phyloP scores from a whole-genome alignment of 2,113 vertebrate species.

The Acrocephalus kingi region DNA sequence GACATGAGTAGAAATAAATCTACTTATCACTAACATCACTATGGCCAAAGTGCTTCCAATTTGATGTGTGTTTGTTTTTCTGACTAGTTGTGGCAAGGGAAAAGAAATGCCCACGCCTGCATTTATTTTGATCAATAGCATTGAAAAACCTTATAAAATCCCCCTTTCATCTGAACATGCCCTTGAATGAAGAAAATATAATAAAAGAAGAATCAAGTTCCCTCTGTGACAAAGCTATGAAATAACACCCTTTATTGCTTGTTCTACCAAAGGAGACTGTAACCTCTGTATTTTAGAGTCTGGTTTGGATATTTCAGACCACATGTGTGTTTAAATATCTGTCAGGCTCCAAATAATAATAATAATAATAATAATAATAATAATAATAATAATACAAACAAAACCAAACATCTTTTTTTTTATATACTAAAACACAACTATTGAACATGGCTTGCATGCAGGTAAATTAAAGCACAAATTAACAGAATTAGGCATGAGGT shows the following conservation, averaged over 20 bases:
- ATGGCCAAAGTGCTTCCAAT: not conserved
- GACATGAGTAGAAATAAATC: not conserved
- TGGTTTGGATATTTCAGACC: not conserved
- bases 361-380: accelerated
- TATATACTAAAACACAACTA: not conserved
- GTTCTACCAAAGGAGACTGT: not conserved
- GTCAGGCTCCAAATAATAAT: not conserved
- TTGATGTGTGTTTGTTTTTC: not conserved
- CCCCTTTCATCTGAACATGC: not conserved
- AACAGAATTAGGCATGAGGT: not conserved
- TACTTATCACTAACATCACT: not conserved
- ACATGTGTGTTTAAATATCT: not conserved
- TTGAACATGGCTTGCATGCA: not conserved
- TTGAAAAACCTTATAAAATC: not conserved
- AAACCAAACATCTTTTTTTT: not conserved
- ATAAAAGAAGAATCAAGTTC: not conserved
- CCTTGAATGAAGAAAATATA: constrained; percentile 1
- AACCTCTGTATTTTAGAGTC: not conserved
- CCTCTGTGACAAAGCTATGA: not conserved
- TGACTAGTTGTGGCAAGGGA: not conserved
- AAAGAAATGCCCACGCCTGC: not conserved
- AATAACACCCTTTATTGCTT: not conserved
- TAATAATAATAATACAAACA: not conserved
- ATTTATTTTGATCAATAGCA: constrained; percentile 18
- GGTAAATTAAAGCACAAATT: not conserved